Base-by-base conservation (phyloP, 2,888 invertebrate species). In the Ophion slaviceki region DNA sequence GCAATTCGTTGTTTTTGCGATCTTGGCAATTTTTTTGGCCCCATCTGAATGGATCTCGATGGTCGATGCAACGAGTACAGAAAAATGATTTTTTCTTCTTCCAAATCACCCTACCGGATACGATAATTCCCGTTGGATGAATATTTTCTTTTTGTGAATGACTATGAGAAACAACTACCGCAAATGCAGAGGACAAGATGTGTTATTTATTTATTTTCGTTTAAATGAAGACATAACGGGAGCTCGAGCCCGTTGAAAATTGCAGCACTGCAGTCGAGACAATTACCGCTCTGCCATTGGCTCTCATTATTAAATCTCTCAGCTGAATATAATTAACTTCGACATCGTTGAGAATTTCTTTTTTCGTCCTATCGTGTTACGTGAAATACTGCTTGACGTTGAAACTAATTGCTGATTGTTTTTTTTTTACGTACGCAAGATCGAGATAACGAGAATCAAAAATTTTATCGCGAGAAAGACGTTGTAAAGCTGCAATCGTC, bases 301-400 rank as follows among this genome's bases (percentile, higher is more conserved):
- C 93, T 94, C 93, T 94, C 93, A 93, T 94, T 94, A 93, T 94
- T 92, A 89, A 81, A 93, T 92, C 92, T 93, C 92, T 92, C 90
- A 91, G 92, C 88, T 89, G 84, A 85, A 83, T 88, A 74, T 81
- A 74, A 36, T 71, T 40, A 47, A 67, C 66, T 64, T 78, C 66
- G 70, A 67, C 14, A 67, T 57, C 28, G 53, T 76, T 75, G 28
- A 62, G 53, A 32, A 74, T 62, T 67, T 24, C 17, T 67, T n/a
- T 59, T 61, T 24, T 68, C 14, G 24, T 28, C 45, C 45, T 28
- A 40, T 24, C 36, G 57, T 53, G 4, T 57, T 71, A 53, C 36
- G 59, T 24, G 57, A 40, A 53, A 17, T 14, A 53, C 17, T 53
- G 14, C 53, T 53, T 53, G 53, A 17, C 14, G 53, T 53, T 53